Evolutionary conservation across 2,113 vertebrate species (phyloP).

Genomic region (Pseudorasbora parva): DNA sequence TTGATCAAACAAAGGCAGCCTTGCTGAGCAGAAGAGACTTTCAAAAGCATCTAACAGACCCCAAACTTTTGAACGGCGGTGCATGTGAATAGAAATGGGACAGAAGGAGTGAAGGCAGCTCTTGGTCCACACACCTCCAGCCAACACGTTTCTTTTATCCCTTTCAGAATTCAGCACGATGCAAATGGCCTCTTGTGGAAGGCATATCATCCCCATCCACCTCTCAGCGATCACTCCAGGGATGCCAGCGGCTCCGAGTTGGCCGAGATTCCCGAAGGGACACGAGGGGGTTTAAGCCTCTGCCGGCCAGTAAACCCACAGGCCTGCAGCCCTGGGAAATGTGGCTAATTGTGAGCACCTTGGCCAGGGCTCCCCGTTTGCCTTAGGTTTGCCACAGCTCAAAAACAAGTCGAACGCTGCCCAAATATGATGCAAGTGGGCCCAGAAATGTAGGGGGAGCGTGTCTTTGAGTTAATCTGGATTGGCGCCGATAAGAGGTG

Average conservation of each 20-base stretch:
- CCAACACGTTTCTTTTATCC: constrained; percentile 74
- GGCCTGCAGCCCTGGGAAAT: constrained; percentile 73
- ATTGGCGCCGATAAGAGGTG: constrained; percentile 79
- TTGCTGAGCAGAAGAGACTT: neutral
- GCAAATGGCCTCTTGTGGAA: constrained; percentile 75
- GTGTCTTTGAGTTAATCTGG: constrained; percentile 81
- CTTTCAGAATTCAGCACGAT: constrained; percentile 72
- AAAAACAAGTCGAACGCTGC: constrained; percentile 73
- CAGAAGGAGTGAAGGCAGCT: neutral
- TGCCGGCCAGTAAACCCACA: constrained; percentile 77
- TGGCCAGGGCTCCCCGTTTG: constrained; percentile 70
- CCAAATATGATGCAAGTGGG: constrained; percentile 73
- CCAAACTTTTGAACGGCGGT: neutral
- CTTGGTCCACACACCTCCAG: constrained; percentile 64
- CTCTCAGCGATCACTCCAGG: constrained; percentile 71
- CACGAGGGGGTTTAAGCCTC: constrained; percentile 74
- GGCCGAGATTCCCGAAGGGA: constrained; percentile 72
- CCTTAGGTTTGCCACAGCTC: constrained; percentile 75
- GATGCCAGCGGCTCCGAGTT: constrained; percentile 74
- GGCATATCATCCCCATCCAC: constrained; percentile 78
- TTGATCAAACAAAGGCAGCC: neutral
- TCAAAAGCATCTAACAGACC: neutral
- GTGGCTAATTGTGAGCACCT: constrained; percentile 75
- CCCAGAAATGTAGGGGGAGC: constrained; percentile 72
- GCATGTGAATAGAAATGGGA: neutral